These are phyloP conservation scores for Apeira syringaria DNA, from an alignment of 2,888 invertebrate genomes.

Conservation along the genomic window DNA sequence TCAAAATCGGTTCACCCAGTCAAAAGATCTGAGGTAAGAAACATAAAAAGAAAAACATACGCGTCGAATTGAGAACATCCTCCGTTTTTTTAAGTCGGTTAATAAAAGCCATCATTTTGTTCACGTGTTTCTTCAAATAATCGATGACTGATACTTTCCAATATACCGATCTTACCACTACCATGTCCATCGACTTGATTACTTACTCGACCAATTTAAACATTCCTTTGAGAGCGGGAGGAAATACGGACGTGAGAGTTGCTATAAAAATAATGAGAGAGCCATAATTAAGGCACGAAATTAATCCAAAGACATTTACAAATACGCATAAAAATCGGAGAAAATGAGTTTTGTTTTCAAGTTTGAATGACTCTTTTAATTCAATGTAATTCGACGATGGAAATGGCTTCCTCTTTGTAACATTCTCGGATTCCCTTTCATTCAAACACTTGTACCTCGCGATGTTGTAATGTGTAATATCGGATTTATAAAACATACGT, in stretches of 20 bases:
- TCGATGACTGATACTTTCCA: no score
- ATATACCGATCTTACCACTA: no score
- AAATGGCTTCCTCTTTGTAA: constrained; percentile 5
- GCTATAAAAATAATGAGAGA: constrained; percentile 22
- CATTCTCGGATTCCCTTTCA: not conserved
- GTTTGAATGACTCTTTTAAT: constrained; percentile 18
- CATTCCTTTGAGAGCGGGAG: constrained; percentile 1
- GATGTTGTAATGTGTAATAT: no score
- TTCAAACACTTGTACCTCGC: no score
- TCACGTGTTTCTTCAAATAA: no score
- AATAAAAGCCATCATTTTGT: no score
- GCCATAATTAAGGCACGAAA: constrained; percentile 34
- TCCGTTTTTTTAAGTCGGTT: no score
- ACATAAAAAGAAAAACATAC: no score
- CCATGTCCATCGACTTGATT: not conserved
- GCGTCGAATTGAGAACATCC: no score
- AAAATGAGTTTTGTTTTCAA: constrained; percentile 35
- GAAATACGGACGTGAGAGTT: constrained; percentile 12
- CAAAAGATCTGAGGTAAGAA: no score
- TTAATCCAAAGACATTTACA: constrained; percentile 34
- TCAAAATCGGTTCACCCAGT: no score
- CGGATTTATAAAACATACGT: no score
- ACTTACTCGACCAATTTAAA: constrained; percentile 4
- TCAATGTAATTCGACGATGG: constrained; percentile 12
- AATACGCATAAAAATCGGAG: constrained; percentile 30